Base-by-base conservation (phyloP, 1,140 invertebrate genomes). In the Bombus sibiricus region DNA sequence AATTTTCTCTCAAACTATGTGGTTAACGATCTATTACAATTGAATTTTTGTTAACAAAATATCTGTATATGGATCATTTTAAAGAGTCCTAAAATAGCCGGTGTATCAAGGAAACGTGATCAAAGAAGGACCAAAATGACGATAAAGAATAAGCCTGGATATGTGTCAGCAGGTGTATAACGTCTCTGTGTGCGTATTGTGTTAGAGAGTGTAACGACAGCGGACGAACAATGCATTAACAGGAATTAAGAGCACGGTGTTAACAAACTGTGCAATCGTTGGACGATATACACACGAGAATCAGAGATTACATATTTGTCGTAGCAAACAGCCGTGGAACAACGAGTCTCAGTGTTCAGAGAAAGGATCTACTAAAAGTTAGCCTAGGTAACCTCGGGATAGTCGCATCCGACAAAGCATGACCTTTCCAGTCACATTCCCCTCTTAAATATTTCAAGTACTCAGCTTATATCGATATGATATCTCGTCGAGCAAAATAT, bases 361-460 rank as follows among this genome's bases (percentile, higher is more conserved):
- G 47, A 75, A n/a, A n/a, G 77, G 0, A 34, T 53, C 77, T 13
- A 28, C n/a, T 15, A 25, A 81, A 71, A 43, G 32, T 71, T 37
- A 13, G 25, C 47, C 9, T 13, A 34, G 12, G 8, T 47, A 57
- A 81, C 10, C 34, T n/a, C 37, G 1, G 28, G 25, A 64, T 15
- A 37, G 10, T 25, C 1, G 53, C 9, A n/a, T 53, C n/a, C 13
- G 8, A 34, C 8, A 10, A 71, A 32, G 39, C 66, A n/a, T 47
- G 75, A 72, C 75, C 82, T 84, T 79, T 84, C 53, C 22, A 5
- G 0, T 2, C 59, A 6, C n/a, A 66, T 62, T 34, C 1, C 8
- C 25, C 4, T 53, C 39, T 83, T 76, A 43, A 69, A 79, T 71
- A 41, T 59, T 78, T 43, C 32, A 71, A 71, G 25, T 32, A 41